Evolutionary conservation across 2,888 invertebrate species (phyloP).

Genomic region (Coenonympha glycerion): DNA sequence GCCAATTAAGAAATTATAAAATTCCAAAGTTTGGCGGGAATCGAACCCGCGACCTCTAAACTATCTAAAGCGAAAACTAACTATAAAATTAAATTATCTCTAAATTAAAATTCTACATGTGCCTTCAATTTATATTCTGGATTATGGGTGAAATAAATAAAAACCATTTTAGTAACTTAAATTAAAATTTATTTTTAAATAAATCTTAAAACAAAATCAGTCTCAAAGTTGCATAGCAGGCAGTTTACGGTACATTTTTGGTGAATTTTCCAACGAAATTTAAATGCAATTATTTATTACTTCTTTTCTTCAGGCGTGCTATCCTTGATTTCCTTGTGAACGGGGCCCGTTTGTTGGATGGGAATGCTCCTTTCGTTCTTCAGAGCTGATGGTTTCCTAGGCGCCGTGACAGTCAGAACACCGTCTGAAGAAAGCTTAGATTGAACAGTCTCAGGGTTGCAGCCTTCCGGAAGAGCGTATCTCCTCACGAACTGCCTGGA

Average conservation of each 20-base stretch:
- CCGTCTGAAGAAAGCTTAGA: conserved; percentile 85
- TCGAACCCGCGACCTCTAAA: too few relatives aligned
- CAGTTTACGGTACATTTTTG: not conserved
- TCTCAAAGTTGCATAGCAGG: conserved; percentile 12
- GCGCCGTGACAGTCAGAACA: conserved; percentile 80
- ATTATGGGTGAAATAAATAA: too few relatives aligned
- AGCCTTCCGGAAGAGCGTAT: conserved; percentile 82
- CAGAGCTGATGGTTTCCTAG: conserved; percentile 45
- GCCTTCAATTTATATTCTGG: too few relatives aligned
- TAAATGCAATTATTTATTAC: not conserved
- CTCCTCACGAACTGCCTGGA: conserved; percentile 83
- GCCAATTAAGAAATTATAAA: too few relatives aligned
- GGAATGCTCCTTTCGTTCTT: conserved; percentile 46
- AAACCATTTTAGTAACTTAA: not conserved
- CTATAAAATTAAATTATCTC: too few relatives aligned
- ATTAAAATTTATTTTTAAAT: not conserved
- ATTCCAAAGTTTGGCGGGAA: too few relatives aligned
- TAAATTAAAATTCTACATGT: too few relatives aligned
- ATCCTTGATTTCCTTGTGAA: conserved; percentile 47
- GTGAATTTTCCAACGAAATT: not conserved
- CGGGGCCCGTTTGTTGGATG: conserved; percentile 48
- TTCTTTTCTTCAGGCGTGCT: conserved; percentile 4
- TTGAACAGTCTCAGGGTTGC: conserved; percentile 78
- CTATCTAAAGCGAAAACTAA: too few relatives aligned
- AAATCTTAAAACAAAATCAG: conserved; percentile 15